Percentiles rank a stretch among this genome's conserved stretches.
phyloP scores from a whole-genome alignment of 2,113 vertebrate genomes.

The Thinocorus orbignyianus region DNA sequence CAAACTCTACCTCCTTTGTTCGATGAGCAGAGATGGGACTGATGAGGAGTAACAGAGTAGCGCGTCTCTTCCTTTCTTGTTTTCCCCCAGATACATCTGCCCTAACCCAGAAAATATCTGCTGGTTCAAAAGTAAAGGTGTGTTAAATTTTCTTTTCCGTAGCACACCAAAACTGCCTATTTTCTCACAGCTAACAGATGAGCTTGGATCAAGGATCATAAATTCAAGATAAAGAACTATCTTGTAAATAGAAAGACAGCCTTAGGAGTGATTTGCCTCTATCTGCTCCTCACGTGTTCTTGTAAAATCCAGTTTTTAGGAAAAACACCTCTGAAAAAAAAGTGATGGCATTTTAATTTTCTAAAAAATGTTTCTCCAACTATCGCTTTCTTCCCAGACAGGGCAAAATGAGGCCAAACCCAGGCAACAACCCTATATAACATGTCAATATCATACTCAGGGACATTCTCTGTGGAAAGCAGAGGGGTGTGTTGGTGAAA shows the following conservation, averaged over 20 bases:
- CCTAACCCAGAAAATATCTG: neutral
- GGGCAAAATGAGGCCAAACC: neutral
- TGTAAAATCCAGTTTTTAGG: neutral
- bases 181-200: neutral
- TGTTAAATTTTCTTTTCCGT: neutral
- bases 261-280: neutral
- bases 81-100: neutral
- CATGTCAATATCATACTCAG: neutral
- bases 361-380: neutral
- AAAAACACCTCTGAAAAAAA: neutral
- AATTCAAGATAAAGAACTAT: neutral
- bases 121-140: neutral
- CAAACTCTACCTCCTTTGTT: neutral
- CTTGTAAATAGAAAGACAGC: neutral
- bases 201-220: neutral
- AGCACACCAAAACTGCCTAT: neutral
- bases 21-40: neutral
- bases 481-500: neutral
- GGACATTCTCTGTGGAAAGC: neutral
- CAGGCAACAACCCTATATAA: neutral
- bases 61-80: fast-evolving
- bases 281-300: neutral
- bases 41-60: neutral
- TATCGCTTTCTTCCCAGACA: neutral
- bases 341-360: neutral